These are phyloP conservation scores for Echinops telfairi DNA, from an alignment of 2,113 vertebrate species.

Conservation along the genomic window DNA sequence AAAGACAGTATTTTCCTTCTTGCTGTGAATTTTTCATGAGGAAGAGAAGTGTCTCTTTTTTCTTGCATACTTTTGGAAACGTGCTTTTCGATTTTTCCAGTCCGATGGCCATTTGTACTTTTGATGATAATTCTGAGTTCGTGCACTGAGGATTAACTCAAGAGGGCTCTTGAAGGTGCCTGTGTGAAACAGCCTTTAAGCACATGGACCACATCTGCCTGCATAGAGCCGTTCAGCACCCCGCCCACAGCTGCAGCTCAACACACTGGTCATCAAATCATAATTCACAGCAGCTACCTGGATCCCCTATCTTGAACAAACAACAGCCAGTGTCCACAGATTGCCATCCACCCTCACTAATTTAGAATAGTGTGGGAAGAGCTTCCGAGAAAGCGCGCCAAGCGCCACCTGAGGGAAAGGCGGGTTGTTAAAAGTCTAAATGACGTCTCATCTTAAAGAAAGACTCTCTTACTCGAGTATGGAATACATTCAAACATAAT, in stretches of 20 bases:
- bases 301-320: conserved; percentile 6
- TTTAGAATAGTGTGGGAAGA: neutral
- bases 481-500: conserved; percentile 12
- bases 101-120: neutral
- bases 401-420: neutral
- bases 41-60: neutral
- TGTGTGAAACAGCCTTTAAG: neutral
- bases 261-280: neutral
- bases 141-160: neutral
- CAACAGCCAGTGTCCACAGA: neutral
- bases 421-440: conserved; percentile 31
- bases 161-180: neutral
- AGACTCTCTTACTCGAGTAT: neutral
- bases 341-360: neutral
- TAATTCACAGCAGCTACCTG: neutral
- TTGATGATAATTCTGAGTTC: conserved; percentile 32
- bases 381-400: neutral
- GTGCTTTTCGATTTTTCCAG: neutral
- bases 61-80: conserved; percentile 16
- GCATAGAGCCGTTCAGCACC: neutral
- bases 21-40: conserved; percentile 68
- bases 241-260: neutral
- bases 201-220: neutral
- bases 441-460: conserved; percentile 33
- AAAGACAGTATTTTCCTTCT: conserved; percentile 29